Evolutionary conservation across 2,113 vertebrate genomes (phyloP), one percentile per base, ranked within the genome.

Genomic region (Bubalus kerabau): DNA sequence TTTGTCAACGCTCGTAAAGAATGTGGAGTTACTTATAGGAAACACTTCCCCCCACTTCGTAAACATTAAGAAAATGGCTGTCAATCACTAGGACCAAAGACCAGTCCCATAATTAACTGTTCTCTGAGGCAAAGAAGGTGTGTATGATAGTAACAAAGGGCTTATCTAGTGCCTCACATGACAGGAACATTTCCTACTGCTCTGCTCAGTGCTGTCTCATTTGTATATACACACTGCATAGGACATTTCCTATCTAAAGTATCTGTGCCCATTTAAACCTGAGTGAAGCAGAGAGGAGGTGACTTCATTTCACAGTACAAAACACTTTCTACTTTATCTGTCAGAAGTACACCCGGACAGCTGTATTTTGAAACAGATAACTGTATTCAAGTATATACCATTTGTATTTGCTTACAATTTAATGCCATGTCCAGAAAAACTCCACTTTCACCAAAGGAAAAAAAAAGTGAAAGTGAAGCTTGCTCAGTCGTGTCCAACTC

Each of bases 241-340:
- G 46, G 48, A 59, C 54, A 81, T 60, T 80, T 96, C 74, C 92
- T 92, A 87, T 74, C 57, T 94, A 74, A 87, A 95, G 36, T 85
- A 71, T 87, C 60, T 81, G 59, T 71, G n/a, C 59, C 81, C 71
- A 46, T 90, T 88, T 94, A 97, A 95, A 97, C 36, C 21, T 96
- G 32, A 56, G 21, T 43, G 76, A 97, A 90, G 76, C 84, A 90
- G 54, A 96, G 62, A 46, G 43, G 84, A 97, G 84, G 62, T 62
- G 71, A 95, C 86, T 97, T 95, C 92, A 93, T 78, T 93, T 95
- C 78, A 97, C 57, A 28, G 71, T 96, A 92, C 36, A 81, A 93
- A 95, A 97, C 71, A 91, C 57, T 90, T 91, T 78, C 78, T 71
- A 76, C 67, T 76, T 86, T 54, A 71, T 52, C 62, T 36, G 76